These are phyloP conservation scores for Mesitornis unicolor DNA, from an alignment of 2,113 vertebrate species.

Conservation along the genomic window DNA sequence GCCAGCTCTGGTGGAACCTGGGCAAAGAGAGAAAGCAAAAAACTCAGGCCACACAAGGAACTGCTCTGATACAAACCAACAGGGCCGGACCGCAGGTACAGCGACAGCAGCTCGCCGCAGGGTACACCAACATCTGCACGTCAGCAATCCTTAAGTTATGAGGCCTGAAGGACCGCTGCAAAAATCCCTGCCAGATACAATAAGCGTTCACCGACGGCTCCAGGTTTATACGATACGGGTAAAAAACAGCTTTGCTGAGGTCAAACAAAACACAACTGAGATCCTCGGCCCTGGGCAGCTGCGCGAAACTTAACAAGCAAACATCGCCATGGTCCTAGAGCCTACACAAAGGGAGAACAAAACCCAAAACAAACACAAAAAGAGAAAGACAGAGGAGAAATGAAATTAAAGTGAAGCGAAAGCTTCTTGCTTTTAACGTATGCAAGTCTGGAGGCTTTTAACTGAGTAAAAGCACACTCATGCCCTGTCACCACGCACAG, in stretches of 20 bases:
- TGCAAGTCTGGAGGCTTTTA: not conserved
- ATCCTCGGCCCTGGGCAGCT: rapidly evolving
- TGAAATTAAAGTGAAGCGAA: not conserved
- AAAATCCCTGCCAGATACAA: not conserved
- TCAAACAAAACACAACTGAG: not conserved
- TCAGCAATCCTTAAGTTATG: not conserved
- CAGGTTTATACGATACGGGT: not conserved
- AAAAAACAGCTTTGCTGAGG: not conserved
- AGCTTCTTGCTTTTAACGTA: not conserved
- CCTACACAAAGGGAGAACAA: not conserved
- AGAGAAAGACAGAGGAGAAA: not conserved
- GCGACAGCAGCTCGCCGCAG: not conserved
- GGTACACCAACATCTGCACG: not conserved
- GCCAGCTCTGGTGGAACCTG: not conserved
- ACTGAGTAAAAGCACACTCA: rapidly evolving
- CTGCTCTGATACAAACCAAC: not conserved
- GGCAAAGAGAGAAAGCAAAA: not conserved
- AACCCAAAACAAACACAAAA: not conserved
- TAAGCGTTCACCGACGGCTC: not conserved
- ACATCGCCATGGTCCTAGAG: not conserved
- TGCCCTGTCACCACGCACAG: not conserved
- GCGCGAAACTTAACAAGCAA: not conserved
- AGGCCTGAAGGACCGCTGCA: not conserved
- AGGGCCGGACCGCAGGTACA: not conserved
- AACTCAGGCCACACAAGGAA: not conserved